Conservation (phyloP, 2,888 invertebrate species). For the Acleris laterana region DNA sequence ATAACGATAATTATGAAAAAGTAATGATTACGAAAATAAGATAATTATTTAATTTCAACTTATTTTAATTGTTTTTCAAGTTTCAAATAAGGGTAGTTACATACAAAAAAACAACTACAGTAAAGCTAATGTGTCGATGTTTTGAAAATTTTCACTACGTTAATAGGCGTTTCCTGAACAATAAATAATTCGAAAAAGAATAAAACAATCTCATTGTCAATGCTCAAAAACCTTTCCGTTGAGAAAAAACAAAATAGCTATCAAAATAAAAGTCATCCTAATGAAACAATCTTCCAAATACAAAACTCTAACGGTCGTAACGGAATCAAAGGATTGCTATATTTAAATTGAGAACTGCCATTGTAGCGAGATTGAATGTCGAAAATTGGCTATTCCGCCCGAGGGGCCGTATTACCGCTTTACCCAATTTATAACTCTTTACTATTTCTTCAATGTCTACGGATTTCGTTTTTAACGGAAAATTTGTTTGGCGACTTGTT, state of each 20-base stretch:
- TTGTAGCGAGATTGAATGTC: constrained; percentile 72
- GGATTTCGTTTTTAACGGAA: constrained; percentile 22
- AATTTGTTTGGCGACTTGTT: neutral
- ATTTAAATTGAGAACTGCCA: constrained; percentile 71
- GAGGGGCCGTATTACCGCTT: constrained; percentile 74
- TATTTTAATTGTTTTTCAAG: too few relatives aligned
- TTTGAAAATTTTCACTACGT: too few relatives aligned
- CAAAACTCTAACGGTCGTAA: constrained; percentile 20
- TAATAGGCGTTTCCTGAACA: too few relatives aligned
- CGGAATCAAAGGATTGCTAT: constrained; percentile 52
- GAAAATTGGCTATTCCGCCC: constrained; percentile 78
- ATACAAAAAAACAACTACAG: too few relatives aligned
- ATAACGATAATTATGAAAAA: too few relatives aligned
- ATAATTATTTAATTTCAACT: too few relatives aligned
- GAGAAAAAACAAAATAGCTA: neutral
- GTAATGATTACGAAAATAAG: too few relatives aligned
- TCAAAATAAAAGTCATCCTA: constrained; percentile 6
- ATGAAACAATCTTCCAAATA: constrained; percentile 16
- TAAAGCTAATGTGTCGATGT: too few relatives aligned
- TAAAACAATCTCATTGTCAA: too few relatives aligned
- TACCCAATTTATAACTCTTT: constrained; percentile 78
- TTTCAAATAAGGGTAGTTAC: too few relatives aligned
- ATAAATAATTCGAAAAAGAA: too few relatives aligned
- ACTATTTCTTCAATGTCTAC: constrained; percentile 64
- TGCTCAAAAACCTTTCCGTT: too few relatives aligned